phyloP scores from a whole-genome alignment of 2,797 vertebrate species.

The Scarus forsteni region DNA sequence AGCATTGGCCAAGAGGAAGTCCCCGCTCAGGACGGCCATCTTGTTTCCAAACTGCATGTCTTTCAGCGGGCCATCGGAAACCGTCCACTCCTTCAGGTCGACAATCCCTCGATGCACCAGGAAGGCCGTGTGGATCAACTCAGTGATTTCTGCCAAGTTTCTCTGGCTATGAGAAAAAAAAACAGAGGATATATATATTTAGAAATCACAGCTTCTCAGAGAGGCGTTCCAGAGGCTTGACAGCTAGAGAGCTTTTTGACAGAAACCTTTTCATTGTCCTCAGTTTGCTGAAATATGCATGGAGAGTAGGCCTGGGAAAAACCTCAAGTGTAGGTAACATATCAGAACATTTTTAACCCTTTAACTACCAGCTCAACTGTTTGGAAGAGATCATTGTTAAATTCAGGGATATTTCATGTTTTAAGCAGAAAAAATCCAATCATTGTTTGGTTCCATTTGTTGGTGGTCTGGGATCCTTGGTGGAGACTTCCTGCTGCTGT shows the following conservation, averaged over 20 bases:
- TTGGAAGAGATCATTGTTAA: too few relatives aligned
- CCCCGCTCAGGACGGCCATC: constrained; percentile 96
- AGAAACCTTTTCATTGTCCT: constrained; percentile 51
- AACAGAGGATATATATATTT: constrained; percentile 21
- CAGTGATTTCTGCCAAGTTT: constrained; percentile 96
- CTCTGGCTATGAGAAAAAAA: constrained; percentile 86
- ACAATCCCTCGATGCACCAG: constrained; percentile 97
- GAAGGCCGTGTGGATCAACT: constrained; percentile 97
- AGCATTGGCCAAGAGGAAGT: constrained; percentile 96
- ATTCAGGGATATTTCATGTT: too few relatives aligned
- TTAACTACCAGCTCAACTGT: too few relatives aligned
- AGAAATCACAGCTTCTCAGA: constrained; percentile 36
- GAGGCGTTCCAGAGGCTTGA: constrained; percentile 28
- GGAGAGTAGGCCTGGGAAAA: too few relatives aligned
- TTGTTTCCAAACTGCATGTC: constrained; percentile 99
- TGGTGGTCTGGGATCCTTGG: too few relatives aligned
- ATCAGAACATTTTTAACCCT: constrained; percentile 32
- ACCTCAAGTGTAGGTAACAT: constrained; percentile 13
- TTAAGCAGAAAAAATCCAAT: too few relatives aligned
- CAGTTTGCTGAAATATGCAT: constrained; percentile 4
- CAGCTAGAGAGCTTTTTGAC: constrained; percentile 52
- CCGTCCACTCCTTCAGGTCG: constrained; percentile 91
- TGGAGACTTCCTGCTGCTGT: too few relatives aligned
- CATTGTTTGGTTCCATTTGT: too few relatives aligned
- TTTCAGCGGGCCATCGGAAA: constrained; percentile 91